Evolutionary conservation across 2,113 vertebrate genomes (phyloP).

Genomic region (Hippoglossus stenolepis): DNA sequence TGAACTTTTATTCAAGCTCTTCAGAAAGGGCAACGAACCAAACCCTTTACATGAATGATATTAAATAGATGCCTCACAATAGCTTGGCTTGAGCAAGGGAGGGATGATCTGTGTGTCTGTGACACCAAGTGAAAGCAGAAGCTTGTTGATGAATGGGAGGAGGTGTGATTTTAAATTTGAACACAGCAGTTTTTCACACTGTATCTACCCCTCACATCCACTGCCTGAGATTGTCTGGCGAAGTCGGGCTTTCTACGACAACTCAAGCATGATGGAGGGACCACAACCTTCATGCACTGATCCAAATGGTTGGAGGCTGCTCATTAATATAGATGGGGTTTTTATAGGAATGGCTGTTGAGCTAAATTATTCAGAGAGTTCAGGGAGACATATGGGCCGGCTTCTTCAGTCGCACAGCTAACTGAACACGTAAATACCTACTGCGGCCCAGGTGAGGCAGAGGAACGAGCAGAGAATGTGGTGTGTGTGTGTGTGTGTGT

Average conservation of each 20-base stretch:
- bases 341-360: constrained; percentile 82
- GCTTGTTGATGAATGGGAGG: constrained; percentile 3
- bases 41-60: not conserved
- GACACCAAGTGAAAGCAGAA: not conserved
- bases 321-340: constrained; percentile 85
- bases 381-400: constrained; percentile 73
- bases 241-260: constrained; percentile 28
- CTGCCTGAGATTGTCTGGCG: constrained; percentile 21
- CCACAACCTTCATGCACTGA: constrained; percentile 54
- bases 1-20: not conserved
- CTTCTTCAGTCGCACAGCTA: constrained; percentile 63
- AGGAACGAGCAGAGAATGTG: constrained; percentile 30
- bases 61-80: constrained; percentile 6
- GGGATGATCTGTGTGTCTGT: not conserved
- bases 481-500: constrained; percentile 31
- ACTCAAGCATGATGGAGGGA: constrained; percentile 58
- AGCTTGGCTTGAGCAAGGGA: not conserved
- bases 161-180: constrained; percentile 11
- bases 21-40: not conserved
- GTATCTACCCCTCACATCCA: constrained; percentile 2
- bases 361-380: constrained; percentile 81
- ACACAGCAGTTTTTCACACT: not conserved
- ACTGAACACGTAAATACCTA: constrained; percentile 74
- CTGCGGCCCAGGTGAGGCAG: constrained; percentile 57
- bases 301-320: constrained; percentile 73